A percentile compares a stretch with the other conserved stretches of the same genome.
Evolutionary conservation across 2,797 vertebrate species (phyloP).

Genomic region (Takifugu ocellatus): DNA sequence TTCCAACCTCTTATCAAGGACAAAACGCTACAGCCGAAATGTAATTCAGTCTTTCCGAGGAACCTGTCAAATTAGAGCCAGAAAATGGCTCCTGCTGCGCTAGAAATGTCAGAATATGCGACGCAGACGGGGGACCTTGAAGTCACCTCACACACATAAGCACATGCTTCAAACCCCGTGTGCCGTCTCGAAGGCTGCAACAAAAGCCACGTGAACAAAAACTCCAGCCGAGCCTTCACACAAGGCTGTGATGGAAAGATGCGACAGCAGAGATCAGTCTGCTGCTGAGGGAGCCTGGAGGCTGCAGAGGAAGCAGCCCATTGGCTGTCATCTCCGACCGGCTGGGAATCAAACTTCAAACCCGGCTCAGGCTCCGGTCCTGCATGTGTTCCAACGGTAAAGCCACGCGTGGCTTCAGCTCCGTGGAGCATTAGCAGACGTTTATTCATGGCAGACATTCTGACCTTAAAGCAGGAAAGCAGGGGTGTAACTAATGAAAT

Average conservation of each 20-base stretch:
- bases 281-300: constrained; percentile 4
- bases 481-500: constrained; percentile 18
- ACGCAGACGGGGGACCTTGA: constrained; percentile 36
- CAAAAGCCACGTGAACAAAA: constrained; percentile 6
- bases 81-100: constrained; percentile 14
- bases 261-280: constrained; percentile 8
- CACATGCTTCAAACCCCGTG: constrained; percentile 4
- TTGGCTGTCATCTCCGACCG: constrained; percentile 8
- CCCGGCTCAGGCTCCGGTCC: too few species aligned
- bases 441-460: constrained; percentile 13
- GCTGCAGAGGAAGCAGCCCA: constrained; percentile 13
- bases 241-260: neutral
- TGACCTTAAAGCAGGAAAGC: constrained; percentile 21
- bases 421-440: neutral
- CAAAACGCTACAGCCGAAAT: constrained; percentile 19
- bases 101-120: constrained; percentile 12
- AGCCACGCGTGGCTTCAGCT: neutral
- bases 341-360: constrained; percentile 8
- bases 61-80: constrained; percentile 25
- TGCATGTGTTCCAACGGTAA: neutral
- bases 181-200: constrained; percentile 19
- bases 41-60: constrained; percentile 28
- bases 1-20: constrained; percentile 29
- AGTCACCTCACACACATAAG: constrained; percentile 23
- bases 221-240: constrained; percentile 2